These are phyloP conservation scores for Theristicus caerulescens DNA, from an alignment of 2,113 vertebrate genomes.

Conservation along the genomic window DNA sequence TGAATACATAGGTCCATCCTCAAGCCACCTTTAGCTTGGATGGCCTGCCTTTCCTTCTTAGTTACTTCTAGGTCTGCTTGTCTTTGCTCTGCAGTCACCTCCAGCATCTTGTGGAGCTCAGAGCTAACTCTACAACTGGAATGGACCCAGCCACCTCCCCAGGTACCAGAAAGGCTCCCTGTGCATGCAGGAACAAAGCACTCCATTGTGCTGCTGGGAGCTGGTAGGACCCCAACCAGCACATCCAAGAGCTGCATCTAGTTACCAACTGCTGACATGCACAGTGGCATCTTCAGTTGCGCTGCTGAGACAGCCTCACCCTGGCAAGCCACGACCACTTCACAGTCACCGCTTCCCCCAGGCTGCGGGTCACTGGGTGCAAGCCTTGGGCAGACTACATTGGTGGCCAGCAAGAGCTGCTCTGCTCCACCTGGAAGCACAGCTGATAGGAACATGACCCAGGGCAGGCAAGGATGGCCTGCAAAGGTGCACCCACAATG, in stretches of 20 bases:
- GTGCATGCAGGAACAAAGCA: background rate
- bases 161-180: background rate
- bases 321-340: fast-evolving
- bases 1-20: background rate
- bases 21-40: background rate
- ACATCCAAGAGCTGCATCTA: background rate
- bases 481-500: background rate
- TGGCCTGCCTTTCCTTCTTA: background rate
- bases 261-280: background rate
- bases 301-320: background rate
- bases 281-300: background rate
- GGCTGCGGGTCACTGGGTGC: background rate
- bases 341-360: fast-evolving
- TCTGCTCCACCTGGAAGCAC: background rate
- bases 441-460: background rate
- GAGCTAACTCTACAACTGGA: background rate
- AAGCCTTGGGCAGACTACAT: background rate
- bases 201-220: background rate
- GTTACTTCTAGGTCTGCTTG: too few species aligned
- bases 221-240: background rate
- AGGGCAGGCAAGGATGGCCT: background rate
- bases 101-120: background rate
- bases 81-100: background rate
- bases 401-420: background rate
- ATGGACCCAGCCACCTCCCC: background rate